Evolutionary conservation across 2,113 vertebrate species (phyloP).

Genomic region (Passer domesticus): DNA sequence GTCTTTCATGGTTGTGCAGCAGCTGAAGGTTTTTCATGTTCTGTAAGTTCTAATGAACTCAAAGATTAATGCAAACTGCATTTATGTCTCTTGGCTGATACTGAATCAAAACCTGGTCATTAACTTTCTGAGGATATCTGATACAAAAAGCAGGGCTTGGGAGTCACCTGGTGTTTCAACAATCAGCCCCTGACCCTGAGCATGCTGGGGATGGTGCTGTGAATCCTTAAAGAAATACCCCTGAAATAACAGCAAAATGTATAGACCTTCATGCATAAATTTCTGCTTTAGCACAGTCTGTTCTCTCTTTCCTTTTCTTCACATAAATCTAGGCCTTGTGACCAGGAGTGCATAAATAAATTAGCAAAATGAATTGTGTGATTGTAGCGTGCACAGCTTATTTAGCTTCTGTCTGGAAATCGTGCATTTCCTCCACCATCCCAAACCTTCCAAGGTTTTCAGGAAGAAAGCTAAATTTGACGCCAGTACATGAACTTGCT

Average conservation of each 20-base stretch:
- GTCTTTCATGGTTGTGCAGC: neutral
- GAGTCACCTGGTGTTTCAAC: neutral
- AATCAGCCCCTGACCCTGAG: neutral
- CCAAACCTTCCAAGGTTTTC: neutral
- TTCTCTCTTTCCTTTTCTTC: neutral
- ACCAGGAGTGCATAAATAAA: neutral
- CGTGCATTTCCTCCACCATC: rapidly evolving
- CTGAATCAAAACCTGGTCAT: neutral
- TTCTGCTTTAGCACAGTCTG: neutral
- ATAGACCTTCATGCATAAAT: neutral
- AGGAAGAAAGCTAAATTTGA: neutral
- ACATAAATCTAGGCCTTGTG: neutral
- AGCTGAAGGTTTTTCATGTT: neutral
- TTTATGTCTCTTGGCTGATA: neutral
- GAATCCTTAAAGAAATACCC: neutral
- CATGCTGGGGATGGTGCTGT: rapidly evolving
- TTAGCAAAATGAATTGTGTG: neutral
- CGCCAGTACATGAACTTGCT: neutral
- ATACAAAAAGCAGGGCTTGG: neutral
- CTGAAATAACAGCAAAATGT: neutral
- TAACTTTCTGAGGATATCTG: neutral
- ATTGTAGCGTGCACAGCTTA: neutral
- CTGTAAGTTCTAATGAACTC: neutral
- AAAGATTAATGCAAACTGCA: neutral
- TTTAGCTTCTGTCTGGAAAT: neutral